phyloP scores from a whole-genome alignment of 2,113 vertebrate species.

The Monarcha castaneiventris region DNA sequence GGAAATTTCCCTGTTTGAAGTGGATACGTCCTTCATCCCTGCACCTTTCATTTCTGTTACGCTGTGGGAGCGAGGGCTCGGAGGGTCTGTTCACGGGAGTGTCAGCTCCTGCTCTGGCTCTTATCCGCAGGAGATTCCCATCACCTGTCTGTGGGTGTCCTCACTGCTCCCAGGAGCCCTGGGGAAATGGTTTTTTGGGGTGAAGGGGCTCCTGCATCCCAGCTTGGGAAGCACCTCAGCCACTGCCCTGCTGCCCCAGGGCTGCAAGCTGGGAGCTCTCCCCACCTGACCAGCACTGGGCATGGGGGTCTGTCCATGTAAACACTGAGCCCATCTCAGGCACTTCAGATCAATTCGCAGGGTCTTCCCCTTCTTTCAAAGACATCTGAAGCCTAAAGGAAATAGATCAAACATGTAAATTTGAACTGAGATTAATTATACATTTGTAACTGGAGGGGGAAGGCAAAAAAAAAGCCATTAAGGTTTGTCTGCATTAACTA shows the following conservation, averaged over 20 bases:
- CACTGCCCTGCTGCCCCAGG: background rate
- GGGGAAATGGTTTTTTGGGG: background rate
- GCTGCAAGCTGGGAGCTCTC: background rate
- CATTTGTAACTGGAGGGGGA: background rate
- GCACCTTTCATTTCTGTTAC: background rate
- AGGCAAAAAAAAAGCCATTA: background rate
- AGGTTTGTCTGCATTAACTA: background rate
- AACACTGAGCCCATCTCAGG: background rate
- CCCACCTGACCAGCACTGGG: background rate
- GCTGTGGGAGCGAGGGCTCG: accelerated
- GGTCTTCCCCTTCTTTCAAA: constrained; percentile 8
- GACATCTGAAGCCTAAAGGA: background rate
- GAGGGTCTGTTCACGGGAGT: background rate
- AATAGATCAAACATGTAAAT: constrained; percentile 55
- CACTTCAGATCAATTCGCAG: background rate
- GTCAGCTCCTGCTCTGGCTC: background rate
- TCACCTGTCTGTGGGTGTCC: background rate
- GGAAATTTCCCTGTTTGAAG: constrained; percentile 66
- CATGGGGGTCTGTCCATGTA: accelerated
- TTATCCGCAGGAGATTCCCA: background rate
- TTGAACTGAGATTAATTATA: constrained; percentile 41
- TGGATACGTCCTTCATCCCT: constrained; percentile 16
- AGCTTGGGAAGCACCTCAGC: background rate
- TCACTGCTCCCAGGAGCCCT: accelerated
- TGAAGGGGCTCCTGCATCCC: background rate